Base-by-base conservation (phyloP, 2,797 vertebrate species). In the Anguilla obscura region DNA sequence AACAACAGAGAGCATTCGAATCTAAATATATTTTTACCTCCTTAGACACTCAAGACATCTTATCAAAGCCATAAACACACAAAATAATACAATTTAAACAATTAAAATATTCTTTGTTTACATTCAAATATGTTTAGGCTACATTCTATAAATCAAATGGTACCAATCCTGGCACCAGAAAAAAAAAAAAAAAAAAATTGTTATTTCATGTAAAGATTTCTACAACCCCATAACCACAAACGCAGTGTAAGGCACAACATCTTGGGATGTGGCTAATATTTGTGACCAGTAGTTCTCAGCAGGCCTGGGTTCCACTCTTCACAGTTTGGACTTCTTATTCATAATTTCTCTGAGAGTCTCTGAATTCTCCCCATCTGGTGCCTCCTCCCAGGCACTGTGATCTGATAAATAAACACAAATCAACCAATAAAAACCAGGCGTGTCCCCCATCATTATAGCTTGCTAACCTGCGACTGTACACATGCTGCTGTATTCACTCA, bases 331-430 rank as follows among this genome's bases (percentile, higher is more conserved):
- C 91, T 95, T 85, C 9, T 92, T 89, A 0, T 93, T 86, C 50
- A 97, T 86, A 8, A 98, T 91, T 8, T 96, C 92, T 88, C 86
- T 95, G 90, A 97, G 82, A 85, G 95, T 92, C 2, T 94, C 91
- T 60, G 95, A 86, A 90, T 97, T 96, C 90, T 97, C 97, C 48
- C 98, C 97, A 33, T 96, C 94, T 87, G 94, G 94, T 89, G 96
- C 95, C 0, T 93, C 85, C 0, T 97, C 97, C 98, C 98, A 99
- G 36, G 96, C 96, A 85, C 93, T 91, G 91, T 99, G 98, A 92
- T 98, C 98, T 99, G 92, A 89, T 79, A 56, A 89, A 90, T 66
- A 56, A 89, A 90, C 69, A 87, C 8, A 92, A 89, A 27, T 87
- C 93, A 87, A 69, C 60, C 71, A 71, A 90, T 3, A 91, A 86